A percentile compares a stretch with the other conserved stretches of the same genome.
These are phyloP conservation scores for Pica pica DNA, from an alignment of 2,113 vertebrate genomes.

Conservation along the genomic window DNA sequence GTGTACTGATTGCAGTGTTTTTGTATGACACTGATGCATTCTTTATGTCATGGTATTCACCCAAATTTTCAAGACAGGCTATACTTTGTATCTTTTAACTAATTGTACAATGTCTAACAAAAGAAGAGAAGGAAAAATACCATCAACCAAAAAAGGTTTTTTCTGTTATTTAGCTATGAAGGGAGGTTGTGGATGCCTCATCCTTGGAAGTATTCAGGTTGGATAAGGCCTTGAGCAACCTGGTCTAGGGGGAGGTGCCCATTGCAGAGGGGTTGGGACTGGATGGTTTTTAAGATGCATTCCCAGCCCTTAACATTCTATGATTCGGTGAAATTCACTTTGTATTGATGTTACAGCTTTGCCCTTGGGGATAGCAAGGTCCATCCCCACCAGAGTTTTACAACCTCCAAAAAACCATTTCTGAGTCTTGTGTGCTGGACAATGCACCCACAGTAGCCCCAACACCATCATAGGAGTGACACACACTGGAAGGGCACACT, in stretches of 20 bases:
- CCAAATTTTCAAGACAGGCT: background rate
- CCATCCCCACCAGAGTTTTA: background rate
- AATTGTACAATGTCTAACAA: background rate
- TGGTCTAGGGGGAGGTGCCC: background rate
- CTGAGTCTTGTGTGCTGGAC: background rate
- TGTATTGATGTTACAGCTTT: background rate
- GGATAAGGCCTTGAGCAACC: background rate
- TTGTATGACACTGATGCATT: background rate
- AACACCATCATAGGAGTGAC: background rate
- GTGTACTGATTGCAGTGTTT: background rate
- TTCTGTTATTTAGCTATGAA: background rate
- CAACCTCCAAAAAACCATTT: background rate
- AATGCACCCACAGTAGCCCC: rapidly evolving
- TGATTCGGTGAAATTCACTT: background rate
- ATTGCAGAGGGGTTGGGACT: background rate
- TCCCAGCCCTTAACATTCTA: background rate
- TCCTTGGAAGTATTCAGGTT: background rate
- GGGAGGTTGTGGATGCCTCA: background rate
- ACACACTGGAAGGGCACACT: background rate
- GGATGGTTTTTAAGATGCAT: background rate
- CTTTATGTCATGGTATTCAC: background rate
- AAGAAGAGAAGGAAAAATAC: background rate
- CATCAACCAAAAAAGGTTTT: rapidly evolving
- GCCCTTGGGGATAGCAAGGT: background rate
- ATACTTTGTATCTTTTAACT: background rate